phyloP scores from a whole-genome alignment of 1,140 invertebrate species.

The Lamellibrachia luymesi region DNA sequence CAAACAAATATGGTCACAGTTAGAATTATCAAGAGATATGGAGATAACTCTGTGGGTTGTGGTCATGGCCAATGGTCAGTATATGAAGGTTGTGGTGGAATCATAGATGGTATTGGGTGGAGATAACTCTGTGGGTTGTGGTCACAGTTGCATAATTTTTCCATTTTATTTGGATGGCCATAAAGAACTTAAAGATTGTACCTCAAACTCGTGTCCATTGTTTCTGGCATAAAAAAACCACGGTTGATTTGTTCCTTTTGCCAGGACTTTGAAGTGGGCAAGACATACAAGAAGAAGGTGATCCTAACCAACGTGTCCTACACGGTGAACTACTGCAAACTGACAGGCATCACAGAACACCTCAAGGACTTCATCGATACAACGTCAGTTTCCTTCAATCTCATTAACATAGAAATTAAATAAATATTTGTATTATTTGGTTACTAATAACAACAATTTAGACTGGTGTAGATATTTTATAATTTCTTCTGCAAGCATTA shows the following conservation, averaged over 20 bases:
- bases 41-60: neutral
- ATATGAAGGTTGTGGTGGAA: too few species aligned
- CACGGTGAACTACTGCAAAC: slow-evolving; percentile 54
- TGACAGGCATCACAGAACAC: slow-evolving; percentile 50
- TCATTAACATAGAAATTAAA: neutral
- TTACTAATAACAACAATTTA: neutral
- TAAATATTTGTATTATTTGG: neutral
- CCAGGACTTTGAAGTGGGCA: slow-evolving; percentile 57
- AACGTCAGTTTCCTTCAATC: slow-evolving; percentile 39
- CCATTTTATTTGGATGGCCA: too few species aligned
- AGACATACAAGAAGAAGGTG: slow-evolving; percentile 54
- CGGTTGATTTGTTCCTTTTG: slow-evolving; percentile 12
- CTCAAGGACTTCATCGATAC: slow-evolving; percentile 57
- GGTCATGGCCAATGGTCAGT: too few species aligned
- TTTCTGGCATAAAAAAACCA: too few species aligned
- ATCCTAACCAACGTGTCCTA: slow-evolving; percentile 56
- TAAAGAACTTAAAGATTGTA: too few species aligned
- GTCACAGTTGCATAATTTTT: too few species aligned
- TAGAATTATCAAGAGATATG: too few species aligned
- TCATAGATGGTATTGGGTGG: too few species aligned
- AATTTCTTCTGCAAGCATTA: neutral
- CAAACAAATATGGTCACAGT: too few species aligned
- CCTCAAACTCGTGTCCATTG: too few species aligned
- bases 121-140: too few species aligned
- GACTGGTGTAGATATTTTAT: too few species aligned